Evolutionary conservation across 2,113 vertebrate species (phyloP).

Genomic region (Calypte anna): DNA sequence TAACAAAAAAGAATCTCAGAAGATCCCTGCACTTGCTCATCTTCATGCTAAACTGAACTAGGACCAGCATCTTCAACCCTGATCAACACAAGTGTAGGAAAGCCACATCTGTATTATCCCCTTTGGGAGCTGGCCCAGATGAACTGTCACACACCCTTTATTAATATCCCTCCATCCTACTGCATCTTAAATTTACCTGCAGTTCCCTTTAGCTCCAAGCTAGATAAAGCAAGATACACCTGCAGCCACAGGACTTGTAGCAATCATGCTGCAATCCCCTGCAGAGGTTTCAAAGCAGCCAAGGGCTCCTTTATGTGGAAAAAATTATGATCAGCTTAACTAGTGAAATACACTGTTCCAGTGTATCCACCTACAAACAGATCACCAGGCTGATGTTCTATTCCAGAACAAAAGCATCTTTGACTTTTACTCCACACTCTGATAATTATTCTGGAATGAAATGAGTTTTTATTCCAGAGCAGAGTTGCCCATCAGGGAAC

Average conservation of each 20-base stretch:
- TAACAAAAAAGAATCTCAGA: background rate
- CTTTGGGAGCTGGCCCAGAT: background rate
- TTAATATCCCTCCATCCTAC: background rate
- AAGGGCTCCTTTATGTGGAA: background rate
- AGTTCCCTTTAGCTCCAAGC: background rate
- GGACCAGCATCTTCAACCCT: background rate
- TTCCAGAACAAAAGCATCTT: background rate
- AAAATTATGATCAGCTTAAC: background rate
- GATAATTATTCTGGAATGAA: constrained; percentile 14
- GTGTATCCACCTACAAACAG: background rate
- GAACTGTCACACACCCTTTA: background rate
- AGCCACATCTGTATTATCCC: background rate
- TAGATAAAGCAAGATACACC: background rate
- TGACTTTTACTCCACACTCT: background rate
- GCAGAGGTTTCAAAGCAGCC: background rate
- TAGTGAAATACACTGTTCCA: background rate
- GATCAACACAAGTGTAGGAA: background rate
- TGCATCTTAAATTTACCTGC: background rate
- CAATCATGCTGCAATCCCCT: background rate
- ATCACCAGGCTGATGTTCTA: background rate
- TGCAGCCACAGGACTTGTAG: background rate
- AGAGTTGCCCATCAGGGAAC: constrained; percentile 27
- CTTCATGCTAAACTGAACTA: background rate
- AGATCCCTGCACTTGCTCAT: background rate
- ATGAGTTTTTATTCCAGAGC: constrained; percentile 12